phyloP scores from a whole-genome alignment of 2,113 vertebrate species.

The Alouatta palliata region DNA sequence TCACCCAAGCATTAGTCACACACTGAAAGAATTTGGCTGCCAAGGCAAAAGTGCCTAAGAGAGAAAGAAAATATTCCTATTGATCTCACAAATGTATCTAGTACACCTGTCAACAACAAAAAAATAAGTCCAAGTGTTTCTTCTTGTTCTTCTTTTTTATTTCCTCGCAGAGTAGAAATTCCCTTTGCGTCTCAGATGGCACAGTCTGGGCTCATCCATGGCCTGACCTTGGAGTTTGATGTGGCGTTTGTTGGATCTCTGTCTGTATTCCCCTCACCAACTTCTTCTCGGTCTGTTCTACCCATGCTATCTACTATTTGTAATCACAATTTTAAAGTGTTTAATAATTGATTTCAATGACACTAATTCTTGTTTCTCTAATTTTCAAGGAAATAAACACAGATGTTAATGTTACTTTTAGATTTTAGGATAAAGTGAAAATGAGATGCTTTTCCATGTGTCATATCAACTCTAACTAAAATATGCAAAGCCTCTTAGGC shows the following conservation, averaged over 20 bases:
- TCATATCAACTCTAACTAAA: neutral
- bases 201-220: constrained; percentile 88
- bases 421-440: neutral
- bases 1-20: neutral
- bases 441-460: neutral
- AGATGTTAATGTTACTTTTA: neutral
- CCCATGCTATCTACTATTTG: neutral
- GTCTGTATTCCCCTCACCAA: constrained; percentile 67
- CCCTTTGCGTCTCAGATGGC: constrained; percentile 87
- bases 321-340: neutral
- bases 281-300: accelerated
- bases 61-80: neutral
- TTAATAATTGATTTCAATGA: neutral
- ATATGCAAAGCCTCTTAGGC: neutral
- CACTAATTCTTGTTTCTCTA: neutral
- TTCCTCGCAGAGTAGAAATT: constrained; percentile 86
- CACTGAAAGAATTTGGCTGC: neutral
- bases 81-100: neutral
- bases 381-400: constrained; percentile 29
- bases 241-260: constrained; percentile 88
- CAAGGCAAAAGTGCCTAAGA: neutral
- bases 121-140: neutral
- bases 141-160: constrained; percentile 32
- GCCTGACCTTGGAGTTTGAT: constrained; percentile 90
- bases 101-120: neutral